These are phyloP conservation scores for Macroglossus sobrinus DNA, from an alignment of 2,113 vertebrate genomes.

Conservation along the genomic window DNA sequence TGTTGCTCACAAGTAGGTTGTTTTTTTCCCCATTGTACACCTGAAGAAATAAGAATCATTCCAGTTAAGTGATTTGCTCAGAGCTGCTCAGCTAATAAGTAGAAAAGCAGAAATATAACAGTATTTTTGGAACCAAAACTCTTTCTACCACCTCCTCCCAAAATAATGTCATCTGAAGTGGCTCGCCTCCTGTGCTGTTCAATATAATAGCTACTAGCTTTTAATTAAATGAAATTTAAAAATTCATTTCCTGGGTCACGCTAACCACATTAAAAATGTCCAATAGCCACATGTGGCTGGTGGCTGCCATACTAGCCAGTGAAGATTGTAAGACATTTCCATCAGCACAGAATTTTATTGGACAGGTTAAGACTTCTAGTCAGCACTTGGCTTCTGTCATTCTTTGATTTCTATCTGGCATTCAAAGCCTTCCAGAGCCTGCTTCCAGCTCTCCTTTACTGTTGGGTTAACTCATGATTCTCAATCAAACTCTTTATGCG, in stretches of 20 bases:
- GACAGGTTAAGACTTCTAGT: not conserved
- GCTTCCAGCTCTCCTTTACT: not conserved
- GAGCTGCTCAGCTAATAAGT: not conserved
- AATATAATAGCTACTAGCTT: not conserved
- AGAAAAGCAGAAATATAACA: not conserved
- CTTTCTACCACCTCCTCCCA: not conserved
- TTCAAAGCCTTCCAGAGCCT: not conserved
- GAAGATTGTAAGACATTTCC: not conserved
- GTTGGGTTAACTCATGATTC: not conserved
- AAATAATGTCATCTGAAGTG: not conserved
- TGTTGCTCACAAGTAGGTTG: not conserved
- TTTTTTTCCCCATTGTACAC: not conserved
- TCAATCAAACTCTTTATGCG: not conserved
- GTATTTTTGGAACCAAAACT: not conserved
- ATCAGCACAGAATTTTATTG: not conserved
- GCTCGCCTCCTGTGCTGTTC: not conserved
- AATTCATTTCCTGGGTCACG: not conserved
- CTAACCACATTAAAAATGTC: not conserved
- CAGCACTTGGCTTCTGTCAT: not conserved
- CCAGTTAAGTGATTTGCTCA: not conserved
- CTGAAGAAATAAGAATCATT: not conserved
- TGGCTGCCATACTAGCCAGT: not conserved
- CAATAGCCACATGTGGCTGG: not conserved
- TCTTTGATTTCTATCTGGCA: not conserved
- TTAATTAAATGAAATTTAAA: not conserved